Evolutionary conservation across 1,140 invertebrate species (phyloP), one percentile per base, ranked within the genome.

Genomic region (Mycetomoellerius zeteki): DNA sequence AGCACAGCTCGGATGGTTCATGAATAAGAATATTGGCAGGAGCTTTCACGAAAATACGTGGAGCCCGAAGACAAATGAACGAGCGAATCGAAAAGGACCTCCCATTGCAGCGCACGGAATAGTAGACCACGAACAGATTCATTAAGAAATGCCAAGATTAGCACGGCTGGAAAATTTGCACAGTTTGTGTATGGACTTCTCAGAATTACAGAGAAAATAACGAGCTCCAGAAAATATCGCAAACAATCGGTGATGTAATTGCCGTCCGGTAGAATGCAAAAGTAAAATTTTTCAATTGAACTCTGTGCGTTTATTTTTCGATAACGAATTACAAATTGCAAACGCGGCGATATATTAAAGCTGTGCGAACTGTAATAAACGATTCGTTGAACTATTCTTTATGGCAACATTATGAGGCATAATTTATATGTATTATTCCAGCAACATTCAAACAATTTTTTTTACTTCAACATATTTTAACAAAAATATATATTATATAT

Each of bases 11-110:
- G 50, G 47, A 10, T 67, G 64, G 8, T 27, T 10, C 37, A 52
- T 87, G 87, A 86, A 88, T 87, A 87, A 88, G 76, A 87, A 81
- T 80, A 43, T 50, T 52, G 54, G 21, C 52, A 16, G 47, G 21
- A 10, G 71, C 47, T 82, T 73, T 71, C 43, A 24, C 67, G 67
- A 81, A 62, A 81, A 87, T 50, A 80, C 56, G 50, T 56, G 19
- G 14, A 50, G 37, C 33, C 37, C 5, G 52, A 87, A 88, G 85
- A 88, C 37, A 81, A 88, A 88, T 88, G 75, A 58, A 81, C n/a
- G 62, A 50, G 62, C 43, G 54, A 87, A 73, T 87, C 65, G 67
- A 52, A 71, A 67, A 69, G 82, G 50, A 71, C 24, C 85, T 64
- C 21, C 43, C 27, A 52, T 27, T 58, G 69, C n/a, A 60, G 58